Evolutionary conservation across 2,113 vertebrate species (phyloP).

Genomic region (Lepisosteus oculatus): DNA sequence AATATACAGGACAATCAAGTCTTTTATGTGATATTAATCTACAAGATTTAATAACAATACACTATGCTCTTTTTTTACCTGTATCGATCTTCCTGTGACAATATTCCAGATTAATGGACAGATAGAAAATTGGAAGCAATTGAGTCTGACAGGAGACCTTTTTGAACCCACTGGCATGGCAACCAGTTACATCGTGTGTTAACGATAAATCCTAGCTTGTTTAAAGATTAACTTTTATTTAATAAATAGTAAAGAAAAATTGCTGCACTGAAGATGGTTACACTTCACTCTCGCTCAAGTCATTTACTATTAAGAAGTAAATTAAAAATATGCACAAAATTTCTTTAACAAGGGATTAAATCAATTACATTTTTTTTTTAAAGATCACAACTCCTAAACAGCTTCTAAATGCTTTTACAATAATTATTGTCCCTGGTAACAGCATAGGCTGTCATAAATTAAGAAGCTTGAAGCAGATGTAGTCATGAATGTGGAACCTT

Average conservation of each 20-base stretch:
- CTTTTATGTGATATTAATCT: constrained; percentile 38
- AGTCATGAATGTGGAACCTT: constrained; percentile 23
- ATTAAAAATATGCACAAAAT: not conserved
- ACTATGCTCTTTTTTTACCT: constrained; percentile 50
- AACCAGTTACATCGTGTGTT: constrained; percentile 39
- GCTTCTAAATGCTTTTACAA: constrained; percentile 14
- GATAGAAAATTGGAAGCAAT: constrained; percentile 53
- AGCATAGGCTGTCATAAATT: constrained; percentile 16
- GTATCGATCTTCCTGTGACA: constrained; percentile 55
- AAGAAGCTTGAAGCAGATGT: constrained; percentile 24
- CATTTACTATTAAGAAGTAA: not conserved
- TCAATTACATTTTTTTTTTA: constrained; percentile 17
- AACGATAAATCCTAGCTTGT: constrained; percentile 40
- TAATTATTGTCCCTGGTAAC: constrained; percentile 22
- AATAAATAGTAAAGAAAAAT: too few relatives aligned
- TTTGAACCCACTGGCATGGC: constrained; percentile 40
- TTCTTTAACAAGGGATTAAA: constrained; percentile 19
- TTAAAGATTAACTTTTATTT: constrained; percentile 22
- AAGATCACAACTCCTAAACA: constrained; percentile 25
- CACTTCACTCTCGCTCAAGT: not conserved
- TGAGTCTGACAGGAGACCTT: constrained; percentile 44
- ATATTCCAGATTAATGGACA: constrained; percentile 51
- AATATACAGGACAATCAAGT: constrained; percentile 11
- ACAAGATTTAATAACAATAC: constrained; percentile 40
- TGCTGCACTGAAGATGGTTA: too few relatives aligned